These are phyloP conservation scores for Odontophorus gujanensis DNA, from an alignment of 2,113 vertebrate species.

Conservation along the genomic window DNA sequence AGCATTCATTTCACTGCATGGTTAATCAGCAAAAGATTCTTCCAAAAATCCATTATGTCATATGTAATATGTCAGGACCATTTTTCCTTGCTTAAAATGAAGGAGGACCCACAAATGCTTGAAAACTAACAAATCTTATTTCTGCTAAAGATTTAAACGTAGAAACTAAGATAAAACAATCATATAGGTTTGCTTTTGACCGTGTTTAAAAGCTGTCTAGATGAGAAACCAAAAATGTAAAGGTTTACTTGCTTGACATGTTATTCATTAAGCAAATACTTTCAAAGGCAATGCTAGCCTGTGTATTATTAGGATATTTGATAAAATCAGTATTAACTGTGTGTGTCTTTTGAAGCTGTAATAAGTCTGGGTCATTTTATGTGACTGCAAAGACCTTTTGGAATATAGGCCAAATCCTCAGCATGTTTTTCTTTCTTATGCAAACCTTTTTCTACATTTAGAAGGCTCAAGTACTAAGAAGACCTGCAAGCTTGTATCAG, in stretches of 20 bases:
- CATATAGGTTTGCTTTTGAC: constrained; percentile 28
- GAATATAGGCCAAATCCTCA: constrained; percentile 74
- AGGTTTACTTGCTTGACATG: constrained; percentile 54
- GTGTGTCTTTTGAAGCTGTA: constrained; percentile 71
- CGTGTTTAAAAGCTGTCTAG: constrained; percentile 42
- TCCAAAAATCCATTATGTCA: constrained; percentile 11
- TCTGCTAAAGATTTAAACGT: constrained; percentile 37
- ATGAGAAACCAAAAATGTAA: constrained; percentile 44
- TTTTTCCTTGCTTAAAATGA: constrained; percentile 37
- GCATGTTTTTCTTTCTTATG: constrained; percentile 74
- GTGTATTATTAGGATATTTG: constrained; percentile 50
- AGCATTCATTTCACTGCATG: constrained; percentile 58
- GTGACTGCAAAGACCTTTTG: constrained; percentile 69
- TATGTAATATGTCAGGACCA: not conserved
- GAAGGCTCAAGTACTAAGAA: constrained; percentile 44
- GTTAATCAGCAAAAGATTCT: constrained; percentile 64
- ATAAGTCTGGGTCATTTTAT: constrained; percentile 67
- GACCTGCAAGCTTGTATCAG: not conserved
- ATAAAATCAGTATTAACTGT: constrained; percentile 74
- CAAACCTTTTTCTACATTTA: constrained; percentile 59
- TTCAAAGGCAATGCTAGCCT: constrained; percentile 49
- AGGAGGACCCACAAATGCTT: not conserved
- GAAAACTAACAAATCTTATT: constrained; percentile 9
- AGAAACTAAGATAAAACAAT: constrained; percentile 27
- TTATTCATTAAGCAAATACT: constrained; percentile 66